Evolutionary conservation across 1,140 invertebrate species (phyloP).

Genomic region (Cydia pomonella): DNA sequence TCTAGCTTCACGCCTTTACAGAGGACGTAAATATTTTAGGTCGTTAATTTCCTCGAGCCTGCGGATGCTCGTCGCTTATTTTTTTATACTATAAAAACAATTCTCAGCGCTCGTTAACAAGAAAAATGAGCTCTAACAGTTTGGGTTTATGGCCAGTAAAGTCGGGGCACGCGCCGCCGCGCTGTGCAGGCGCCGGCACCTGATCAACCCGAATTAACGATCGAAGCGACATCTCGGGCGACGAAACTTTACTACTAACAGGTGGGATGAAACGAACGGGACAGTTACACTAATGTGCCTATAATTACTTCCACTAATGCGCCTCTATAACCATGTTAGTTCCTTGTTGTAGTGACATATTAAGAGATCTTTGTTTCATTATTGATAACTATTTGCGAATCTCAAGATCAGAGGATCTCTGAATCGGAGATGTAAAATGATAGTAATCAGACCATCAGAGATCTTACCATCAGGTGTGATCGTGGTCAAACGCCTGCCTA

Average conservation of each 20-base stretch:
- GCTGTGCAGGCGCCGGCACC: conserved; percentile 58
- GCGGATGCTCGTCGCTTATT: conserved; percentile 47
- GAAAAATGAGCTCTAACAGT: conserved; percentile 76
- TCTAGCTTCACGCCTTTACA: conserved; percentile 33
- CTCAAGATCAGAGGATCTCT: neutral
- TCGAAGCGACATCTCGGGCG: conserved; percentile 10
- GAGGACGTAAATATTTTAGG: conserved; percentile 67
- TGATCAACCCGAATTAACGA: conserved; percentile 50
- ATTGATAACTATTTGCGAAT: neutral
- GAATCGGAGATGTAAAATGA: neutral
- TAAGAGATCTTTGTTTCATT: neutral
- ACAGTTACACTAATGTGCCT: conserved; percentile 20
- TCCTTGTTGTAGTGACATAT: neutral
- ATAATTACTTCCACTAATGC: conserved; percentile 11
- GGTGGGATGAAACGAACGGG: conserved; percentile 11
- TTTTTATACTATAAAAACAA: conserved; percentile 78
- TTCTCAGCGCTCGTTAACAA: conserved; percentile 70
- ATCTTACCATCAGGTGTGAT: no score
- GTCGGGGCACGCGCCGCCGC: conserved; percentile 62
- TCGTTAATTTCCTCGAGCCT: conserved; percentile 55
- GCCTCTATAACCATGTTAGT: neutral
- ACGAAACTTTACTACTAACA: conserved; percentile 18
- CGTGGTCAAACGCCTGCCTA: no score
- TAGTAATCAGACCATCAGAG: neutral
- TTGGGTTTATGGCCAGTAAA: conserved; percentile 74